Evolutionary conservation across 2,888 invertebrate genomes (phyloP).

Genomic region (Carabus problematicus): DNA sequence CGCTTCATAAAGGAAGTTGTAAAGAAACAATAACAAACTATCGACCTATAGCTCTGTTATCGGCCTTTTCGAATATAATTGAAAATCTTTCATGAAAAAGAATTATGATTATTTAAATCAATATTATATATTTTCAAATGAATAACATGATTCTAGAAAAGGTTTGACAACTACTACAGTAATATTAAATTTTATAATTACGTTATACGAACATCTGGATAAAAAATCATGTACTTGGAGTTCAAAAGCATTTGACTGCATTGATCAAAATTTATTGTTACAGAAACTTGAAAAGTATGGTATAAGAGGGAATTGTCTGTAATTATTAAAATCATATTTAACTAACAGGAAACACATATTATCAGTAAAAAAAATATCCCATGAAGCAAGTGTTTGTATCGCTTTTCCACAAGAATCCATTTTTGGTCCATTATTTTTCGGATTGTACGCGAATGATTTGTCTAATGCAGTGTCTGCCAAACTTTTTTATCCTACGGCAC

Average conservation of each 20-base stretch:
- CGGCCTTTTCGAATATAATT: too few relatives aligned
- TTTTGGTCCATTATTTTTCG: conserved; percentile 5
- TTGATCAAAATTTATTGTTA: not conserved
- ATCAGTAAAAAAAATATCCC: not conserved
- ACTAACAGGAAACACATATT: conserved; percentile 1
- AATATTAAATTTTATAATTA: conserved; percentile 1
- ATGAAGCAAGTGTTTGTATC: not conserved
- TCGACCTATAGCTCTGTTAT: too few relatives aligned
- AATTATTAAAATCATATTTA: conserved; percentile 9
- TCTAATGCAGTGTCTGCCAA: too few relatives aligned
- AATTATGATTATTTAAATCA: too few relatives aligned
- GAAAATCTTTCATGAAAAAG: too few relatives aligned
- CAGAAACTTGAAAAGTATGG: conserved; percentile 11
- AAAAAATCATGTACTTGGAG: conserved; percentile 9
- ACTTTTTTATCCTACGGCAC: too few relatives aligned
- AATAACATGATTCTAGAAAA: too few relatives aligned
- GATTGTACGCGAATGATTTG: conserved; percentile 3
- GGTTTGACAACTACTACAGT: too few relatives aligned
- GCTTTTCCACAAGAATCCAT: not conserved
- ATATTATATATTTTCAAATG: too few relatives aligned
- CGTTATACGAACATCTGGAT: not conserved
- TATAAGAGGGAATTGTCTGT: not conserved
- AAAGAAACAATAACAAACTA: too few relatives aligned
- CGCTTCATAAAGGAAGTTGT: too few relatives aligned
- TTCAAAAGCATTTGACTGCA: conserved; percentile 20